Evolutionary conservation across 2,888 invertebrate genomes (phyloP), one percentile per base, ranked within the genome.

Genomic region (Orgyia antiqua): DNA sequence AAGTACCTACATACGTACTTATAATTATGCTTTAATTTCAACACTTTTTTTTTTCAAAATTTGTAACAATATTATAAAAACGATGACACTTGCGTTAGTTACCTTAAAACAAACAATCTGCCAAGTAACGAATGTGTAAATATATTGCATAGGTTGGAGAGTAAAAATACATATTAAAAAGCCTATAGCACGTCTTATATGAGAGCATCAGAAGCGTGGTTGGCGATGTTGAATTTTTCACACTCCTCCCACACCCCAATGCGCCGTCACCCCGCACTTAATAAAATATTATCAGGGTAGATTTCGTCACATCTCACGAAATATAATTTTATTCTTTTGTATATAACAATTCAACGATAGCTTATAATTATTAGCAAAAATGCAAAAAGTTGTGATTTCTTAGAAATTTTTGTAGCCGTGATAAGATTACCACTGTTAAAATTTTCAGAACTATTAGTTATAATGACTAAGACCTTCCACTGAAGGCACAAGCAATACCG

Each of bases 261-360:
- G 42, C 39, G 33, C 52, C 55, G 42, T 43, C 48, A 36, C 58
- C 63, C 59, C 46, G 49, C 51, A 55, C 61, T 79, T 73, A 73
- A 80, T 80, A 80, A 78, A 74, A 76, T 71, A 79, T 78, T 58
- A 73, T 48, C 52, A 43, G 38, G 39, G 46, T 52, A 69, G 68
- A 72, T 75, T 74, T 78, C 74, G 74, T 74, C 78, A 75, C 77
- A 73, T 74, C 58, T 70, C 67, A 63, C n/a, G 68, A 58, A 57
- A 52, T 57, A 58, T 41, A 51, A 48, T 34, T 51, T 47, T 39
- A 48, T 34, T 40, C 34, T 45, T 46, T 33, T 33, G n/a, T n/a
- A 28, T 11, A 13, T 10, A 28, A 26, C 30, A 35, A 46, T 40
- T 39, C 33, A 32, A 11, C n/a, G 5, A 20, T 20, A 40, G 36